A percentile compares a stretch with the other conserved stretches of the same genome.
Conservation (phyloP, 2,888 invertebrate genomes). For the Acrocera orbiculus region DNA sequence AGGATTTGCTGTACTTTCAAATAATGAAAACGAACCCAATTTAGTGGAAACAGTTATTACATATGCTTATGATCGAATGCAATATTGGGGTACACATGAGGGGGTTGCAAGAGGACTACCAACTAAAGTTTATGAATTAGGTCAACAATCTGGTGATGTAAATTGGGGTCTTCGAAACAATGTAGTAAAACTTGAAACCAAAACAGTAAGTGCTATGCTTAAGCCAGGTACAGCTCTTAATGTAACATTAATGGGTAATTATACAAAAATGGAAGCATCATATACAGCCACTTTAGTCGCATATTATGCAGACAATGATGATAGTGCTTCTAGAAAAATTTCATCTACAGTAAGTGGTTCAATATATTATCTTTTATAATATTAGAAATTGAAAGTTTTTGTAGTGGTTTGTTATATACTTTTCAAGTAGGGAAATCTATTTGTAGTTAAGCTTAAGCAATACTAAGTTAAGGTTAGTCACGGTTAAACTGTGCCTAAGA, state of each 20-base stretch:
- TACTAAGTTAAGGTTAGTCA: too few species aligned
- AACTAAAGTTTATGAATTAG: conserved; percentile 32
- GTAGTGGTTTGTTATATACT: too few species aligned
- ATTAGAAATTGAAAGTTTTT: too few species aligned
- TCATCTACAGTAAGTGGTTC: conserved; percentile 20
- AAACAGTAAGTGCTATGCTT: conserved; percentile 42
- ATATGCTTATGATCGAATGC: conserved; percentile 49
- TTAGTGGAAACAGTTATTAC: conserved; percentile 55
- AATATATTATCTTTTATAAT: too few species aligned
- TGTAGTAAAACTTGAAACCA: conserved; percentile 35
- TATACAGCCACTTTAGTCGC: conserved; percentile 57
- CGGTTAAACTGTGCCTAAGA: too few species aligned
- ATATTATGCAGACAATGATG: conserved; percentile 26
- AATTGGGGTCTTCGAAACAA: conserved; percentile 50
- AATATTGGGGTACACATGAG: conserved; percentile 67
- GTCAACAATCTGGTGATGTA: conserved; percentile 33
- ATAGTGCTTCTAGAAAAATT: conserved; percentile 25
- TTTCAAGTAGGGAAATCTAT: too few species aligned
- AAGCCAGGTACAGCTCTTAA: conserved; percentile 67
- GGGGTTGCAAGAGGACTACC: conserved; percentile 29
- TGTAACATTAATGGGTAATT: conserved; percentile 56
- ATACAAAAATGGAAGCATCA: conserved; percentile 54
- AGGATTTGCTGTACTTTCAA: conserved; percentile 31
- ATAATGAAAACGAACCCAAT: conserved; percentile 38
- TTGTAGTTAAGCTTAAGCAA: too few species aligned